Evolutionary conservation across 2,888 invertebrate genomes (phyloP), one percentile per base, ranked within the genome.

Genomic region (Bombyx huttoni): DNA sequence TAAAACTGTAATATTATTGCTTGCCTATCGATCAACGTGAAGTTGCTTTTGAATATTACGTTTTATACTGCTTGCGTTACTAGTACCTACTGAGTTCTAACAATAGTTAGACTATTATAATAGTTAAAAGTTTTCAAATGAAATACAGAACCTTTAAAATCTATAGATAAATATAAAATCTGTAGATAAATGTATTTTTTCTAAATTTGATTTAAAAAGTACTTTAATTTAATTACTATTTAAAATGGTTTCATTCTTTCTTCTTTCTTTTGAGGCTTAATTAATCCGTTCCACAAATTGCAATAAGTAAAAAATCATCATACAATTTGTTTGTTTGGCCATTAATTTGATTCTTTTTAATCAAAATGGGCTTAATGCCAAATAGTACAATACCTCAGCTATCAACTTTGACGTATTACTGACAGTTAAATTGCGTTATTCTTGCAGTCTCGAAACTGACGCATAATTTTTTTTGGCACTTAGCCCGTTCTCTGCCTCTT

Each of bases 1-100:
- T 74, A 70, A 78, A 79, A 65, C 65, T 61, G 63, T 63, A 58
- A 68, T 68, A 73, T 78, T 78, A 79, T 73, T 61, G 53, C 54
- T 35, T 52, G 58, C 49, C 67, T 58, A 68, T 71, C 63, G 61
- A 69, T 71, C 66, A 69, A 63, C 57, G 62, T 63, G 63, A 53
- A 56, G 59, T 61, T 63, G 59, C 60, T 58, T 51, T 46, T 52
- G 53, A 51, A 49, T 49, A 48, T 10, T 40, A 10, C 40, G 12
- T 40, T 40, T 8, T 40, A 40, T 5, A 7, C 12, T 40, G 8
- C 9, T 7, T 40, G 40, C 40, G 12, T 40, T 40, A 10, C 8
- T 24, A 24, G 24, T 24, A 24, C 24, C 24, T 24, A 24, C 24
- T 24, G 24, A 24, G 5, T 24, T 24, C 24, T 24, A 24, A 24